These are phyloP conservation scores for Peromyscus attwateri DNA, from an alignment of 2,797 vertebrate species.

Conservation along the genomic window DNA sequence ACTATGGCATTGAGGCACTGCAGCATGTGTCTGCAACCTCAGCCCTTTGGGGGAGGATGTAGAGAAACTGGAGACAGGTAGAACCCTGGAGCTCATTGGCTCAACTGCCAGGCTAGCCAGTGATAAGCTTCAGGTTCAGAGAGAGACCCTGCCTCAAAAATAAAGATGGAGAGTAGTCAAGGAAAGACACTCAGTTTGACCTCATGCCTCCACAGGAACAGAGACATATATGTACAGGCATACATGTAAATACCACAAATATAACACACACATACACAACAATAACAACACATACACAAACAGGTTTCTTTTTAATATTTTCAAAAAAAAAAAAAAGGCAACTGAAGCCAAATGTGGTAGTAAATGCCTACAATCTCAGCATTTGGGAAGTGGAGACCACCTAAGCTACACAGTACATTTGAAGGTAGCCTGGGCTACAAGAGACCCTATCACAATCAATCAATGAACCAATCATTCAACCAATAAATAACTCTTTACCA, in stretches of 20 bases:
- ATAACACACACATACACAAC: not conserved
- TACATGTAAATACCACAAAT: not conserved
- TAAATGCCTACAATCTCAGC: not conserved
- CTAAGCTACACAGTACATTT: not conserved
- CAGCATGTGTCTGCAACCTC: not conserved
- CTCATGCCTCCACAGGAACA: not conserved
- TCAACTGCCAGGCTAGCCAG: not conserved
- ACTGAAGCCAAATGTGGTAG: not conserved
- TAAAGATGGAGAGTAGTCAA: not conserved
- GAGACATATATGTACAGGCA: not conserved
- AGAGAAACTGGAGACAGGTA: not conserved
- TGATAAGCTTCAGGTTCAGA: not conserved
- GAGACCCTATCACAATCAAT: not conserved
- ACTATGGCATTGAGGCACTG: not conserved
- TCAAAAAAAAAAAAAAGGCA: not conserved
- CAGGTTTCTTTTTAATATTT: not conserved
- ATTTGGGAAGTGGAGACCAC: not conserved
- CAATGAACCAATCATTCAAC: not conserved
- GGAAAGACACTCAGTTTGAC: not conserved
- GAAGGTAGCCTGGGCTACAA: not conserved
- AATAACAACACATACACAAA: not conserved
- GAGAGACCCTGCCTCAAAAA: not conserved
- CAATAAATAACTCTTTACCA: not conserved
- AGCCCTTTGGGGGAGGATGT: not conserved
- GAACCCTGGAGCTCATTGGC: not conserved